Base-by-base conservation (phyloP, 1,140 invertebrate genomes). In the Aethina tumida region DNA sequence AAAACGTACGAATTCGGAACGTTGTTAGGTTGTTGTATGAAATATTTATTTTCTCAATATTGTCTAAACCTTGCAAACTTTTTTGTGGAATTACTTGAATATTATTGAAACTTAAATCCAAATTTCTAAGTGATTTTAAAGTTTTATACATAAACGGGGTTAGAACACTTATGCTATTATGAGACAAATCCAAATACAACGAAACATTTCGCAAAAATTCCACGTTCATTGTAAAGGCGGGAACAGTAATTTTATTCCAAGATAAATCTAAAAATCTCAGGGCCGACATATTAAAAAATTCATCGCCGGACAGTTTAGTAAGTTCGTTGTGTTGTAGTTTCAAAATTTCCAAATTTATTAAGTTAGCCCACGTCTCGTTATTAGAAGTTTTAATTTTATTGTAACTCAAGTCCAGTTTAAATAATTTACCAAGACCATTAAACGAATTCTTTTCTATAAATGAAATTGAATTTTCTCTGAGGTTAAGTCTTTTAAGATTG, bases 401-500 rank as follows among this genome's bases (percentile, higher is more conserved):
- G 31, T 50, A 35, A 12, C 35, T 30, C 15, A 62, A 39, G 42
- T 70, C 48, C 3, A 84, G 49, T 13, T 61, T 56, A 18, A 62
- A 56, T 9, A 84, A 56, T 25, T 68, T 69, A 1, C 48, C 56
- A 2, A 82, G 45, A 2, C 64, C 53, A 13, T 63, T 64, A 35
- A 82, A 75, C 8, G 75, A 71, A n/a, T 59, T 65, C 38, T 68
- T 69, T 16, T 70, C 68, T 7, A 83, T 61, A 9, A 54, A 68
- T 19, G 52, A 62, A 2, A 80, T 64, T 7, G 69, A 57, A 52
- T 82, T 83, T 2, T 63, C 42, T 0, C 74, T 76, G 1, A 83
- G 49, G 47, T 77, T 70, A 0, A 83, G 49, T 7, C 43, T 46
- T 5, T 58, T 60, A 4, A 81, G 41, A 35, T 57, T 49, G 2